These are phyloP conservation scores for Crocallis elinguaria DNA, from an alignment of 2,888 invertebrate species.

Conservation along the genomic window DNA sequence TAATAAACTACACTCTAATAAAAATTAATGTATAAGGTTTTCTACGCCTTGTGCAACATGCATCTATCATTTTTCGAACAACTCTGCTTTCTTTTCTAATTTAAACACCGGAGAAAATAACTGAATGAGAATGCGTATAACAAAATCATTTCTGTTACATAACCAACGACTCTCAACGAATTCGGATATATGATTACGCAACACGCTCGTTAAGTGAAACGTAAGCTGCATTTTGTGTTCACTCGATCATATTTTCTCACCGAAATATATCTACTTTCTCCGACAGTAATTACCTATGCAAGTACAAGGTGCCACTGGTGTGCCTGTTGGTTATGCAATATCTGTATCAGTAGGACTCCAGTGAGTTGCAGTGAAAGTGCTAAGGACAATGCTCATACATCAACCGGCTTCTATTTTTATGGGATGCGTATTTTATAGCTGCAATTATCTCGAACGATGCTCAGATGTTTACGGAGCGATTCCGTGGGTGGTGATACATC, in stretches of 20 bases:
- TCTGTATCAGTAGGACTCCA: constrained; percentile 40
- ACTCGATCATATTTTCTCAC: constrained; percentile 70
- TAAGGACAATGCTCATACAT: constrained; percentile 29
- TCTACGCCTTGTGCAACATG: constrained; percentile 10
- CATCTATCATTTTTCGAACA: constrained; percentile 20
- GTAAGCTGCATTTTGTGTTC: constrained; percentile 62
- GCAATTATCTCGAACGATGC: constrained; percentile 20
- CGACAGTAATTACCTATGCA: constrained; percentile 61
- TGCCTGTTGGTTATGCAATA: constrained; percentile 13
- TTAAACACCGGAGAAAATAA: constrained; percentile 26
- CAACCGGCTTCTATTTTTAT: constrained; percentile 21
- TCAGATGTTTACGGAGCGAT: constrained; percentile 21
- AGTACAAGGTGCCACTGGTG: constrained; percentile 37
- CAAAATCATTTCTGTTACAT: constrained; percentile 42
- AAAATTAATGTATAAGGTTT: constrained; percentile 3
- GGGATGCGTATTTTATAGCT: constrained; percentile 19
- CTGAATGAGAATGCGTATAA: constrained; percentile 24
- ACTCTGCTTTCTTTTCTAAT: constrained; percentile 32
- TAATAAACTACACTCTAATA: too few species aligned
- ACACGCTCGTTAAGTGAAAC: constrained; percentile 59
- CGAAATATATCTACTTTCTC: constrained; percentile 80
- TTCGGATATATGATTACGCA: constrained; percentile 52
- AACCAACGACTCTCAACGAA: constrained; percentile 35
- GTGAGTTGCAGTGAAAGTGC: constrained; percentile 40
- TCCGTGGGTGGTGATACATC: constrained; percentile 23